Conservation (phyloP, 2,113 vertebrate species). For the Uropsilus gracilis region DNA sequence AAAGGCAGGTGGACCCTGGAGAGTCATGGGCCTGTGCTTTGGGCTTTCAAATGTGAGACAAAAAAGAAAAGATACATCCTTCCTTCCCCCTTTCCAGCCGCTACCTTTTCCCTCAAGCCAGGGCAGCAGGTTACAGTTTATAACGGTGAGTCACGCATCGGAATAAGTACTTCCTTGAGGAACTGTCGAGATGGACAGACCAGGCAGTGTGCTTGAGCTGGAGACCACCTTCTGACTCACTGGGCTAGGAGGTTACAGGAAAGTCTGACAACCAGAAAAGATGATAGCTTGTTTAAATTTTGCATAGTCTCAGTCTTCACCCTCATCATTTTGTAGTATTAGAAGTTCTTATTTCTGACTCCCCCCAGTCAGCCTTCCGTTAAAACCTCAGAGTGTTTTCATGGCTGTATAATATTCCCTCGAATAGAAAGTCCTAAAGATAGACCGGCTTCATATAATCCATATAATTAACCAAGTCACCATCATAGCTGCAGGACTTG, state of each 20-base stretch:
- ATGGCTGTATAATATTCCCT: background rate
- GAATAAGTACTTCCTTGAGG: background rate
- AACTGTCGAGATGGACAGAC: fast-evolving
- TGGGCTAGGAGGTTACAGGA: too few relatives aligned
- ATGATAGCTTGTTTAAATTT: background rate
- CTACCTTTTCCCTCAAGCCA: background rate
- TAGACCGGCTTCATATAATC: too few relatives aligned
- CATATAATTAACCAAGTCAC: too few relatives aligned
- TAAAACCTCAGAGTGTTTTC: background rate
- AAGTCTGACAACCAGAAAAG: background rate
- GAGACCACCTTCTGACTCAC: background rate
- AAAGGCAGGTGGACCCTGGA: background rate
- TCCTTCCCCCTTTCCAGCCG: too few relatives aligned
- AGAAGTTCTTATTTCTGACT: background rate
- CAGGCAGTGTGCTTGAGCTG: too few relatives aligned
- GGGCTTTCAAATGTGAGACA: background rate
- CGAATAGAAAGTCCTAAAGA: background rate
- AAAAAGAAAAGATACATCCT: background rate
- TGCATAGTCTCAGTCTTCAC: background rate
- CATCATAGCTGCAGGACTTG: too few relatives aligned
- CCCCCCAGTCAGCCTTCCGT: background rate
- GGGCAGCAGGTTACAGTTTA: background rate
- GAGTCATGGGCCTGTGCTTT: fast-evolving
- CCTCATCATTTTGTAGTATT: background rate
- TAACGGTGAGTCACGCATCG: background rate